A percentile compares a stretch with the other conserved stretches of the same genome.
Conservation (phyloP, 2,888 invertebrate species). For the Hypercompe scribonia region DNA sequence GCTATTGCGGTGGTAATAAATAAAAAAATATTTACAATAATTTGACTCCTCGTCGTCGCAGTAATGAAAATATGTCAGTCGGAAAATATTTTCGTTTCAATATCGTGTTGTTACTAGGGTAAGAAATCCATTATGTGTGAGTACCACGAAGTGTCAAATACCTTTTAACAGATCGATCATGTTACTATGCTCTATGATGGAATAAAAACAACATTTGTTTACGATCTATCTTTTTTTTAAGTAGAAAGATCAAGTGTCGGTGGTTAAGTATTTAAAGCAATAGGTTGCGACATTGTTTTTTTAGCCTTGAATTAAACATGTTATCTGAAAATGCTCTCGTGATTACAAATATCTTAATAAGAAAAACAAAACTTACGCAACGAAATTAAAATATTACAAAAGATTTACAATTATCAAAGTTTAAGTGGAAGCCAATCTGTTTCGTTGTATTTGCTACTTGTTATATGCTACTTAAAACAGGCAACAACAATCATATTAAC, state of each 20-base stretch:
- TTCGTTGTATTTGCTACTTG: no score
- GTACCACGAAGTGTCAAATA: conserved; percentile 6
- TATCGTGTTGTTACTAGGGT: conserved; percentile 5
- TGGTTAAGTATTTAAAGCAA: no score
- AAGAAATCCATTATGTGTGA: conserved; percentile 13
- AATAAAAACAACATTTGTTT: background rate
- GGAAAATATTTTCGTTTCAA: conserved; percentile 3
- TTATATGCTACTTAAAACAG: no score
- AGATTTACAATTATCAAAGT: no score
- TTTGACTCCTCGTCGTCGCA: background rate
- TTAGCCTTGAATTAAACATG: no score
- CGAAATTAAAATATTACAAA: no score
- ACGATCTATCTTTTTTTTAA: background rate
- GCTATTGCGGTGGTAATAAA: background rate
- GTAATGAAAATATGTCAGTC: background rate
- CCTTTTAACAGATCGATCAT: conserved; percentile 6
- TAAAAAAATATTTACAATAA: background rate
- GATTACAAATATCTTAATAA: no score
- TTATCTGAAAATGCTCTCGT: no score
- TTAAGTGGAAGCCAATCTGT: no score
- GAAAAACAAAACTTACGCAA: no score
- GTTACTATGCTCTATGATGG: background rate
- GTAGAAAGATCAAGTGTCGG: background rate
- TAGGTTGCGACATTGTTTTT: no score
- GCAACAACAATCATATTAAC: no score